Percentiles rank a stretch among this genome's conserved stretches.
Evolutionary conservation across 2,888 invertebrate species (phyloP).

Genomic region (Rhyacophila evoluta): DNA sequence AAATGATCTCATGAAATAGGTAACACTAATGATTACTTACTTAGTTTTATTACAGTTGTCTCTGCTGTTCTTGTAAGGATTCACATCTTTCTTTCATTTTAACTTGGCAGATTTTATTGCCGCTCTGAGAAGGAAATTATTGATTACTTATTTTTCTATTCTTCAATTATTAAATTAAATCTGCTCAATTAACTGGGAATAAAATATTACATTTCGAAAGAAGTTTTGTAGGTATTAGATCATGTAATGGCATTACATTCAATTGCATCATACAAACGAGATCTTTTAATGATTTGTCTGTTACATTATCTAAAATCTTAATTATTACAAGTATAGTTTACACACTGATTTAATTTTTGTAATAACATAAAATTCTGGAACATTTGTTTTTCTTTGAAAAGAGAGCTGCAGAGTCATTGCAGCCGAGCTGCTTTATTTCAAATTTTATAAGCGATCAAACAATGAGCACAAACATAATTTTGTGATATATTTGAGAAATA

Average conservation of each 20-base stretch:
- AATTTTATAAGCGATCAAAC: not conserved
- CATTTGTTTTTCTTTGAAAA: too few species aligned
- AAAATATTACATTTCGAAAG: not conserved
- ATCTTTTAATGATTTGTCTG: too few species aligned
- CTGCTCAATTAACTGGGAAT: not conserved
- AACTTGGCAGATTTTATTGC: not conserved
- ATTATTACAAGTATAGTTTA: too few species aligned
- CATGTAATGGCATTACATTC: not conserved
- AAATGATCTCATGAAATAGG: constrained; percentile 53
- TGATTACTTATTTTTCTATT: not conserved
- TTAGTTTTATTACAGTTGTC: constrained; percentile 1
- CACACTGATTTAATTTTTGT: too few species aligned
- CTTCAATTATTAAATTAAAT: too few species aligned
- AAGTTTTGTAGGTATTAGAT: not conserved
- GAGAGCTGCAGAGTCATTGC: too few species aligned
- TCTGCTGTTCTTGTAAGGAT: not conserved
- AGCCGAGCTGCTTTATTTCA: not conserved
- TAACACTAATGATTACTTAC: constrained; percentile 21
- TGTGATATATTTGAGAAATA: constrained; percentile 6
- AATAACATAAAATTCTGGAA: too few species aligned
- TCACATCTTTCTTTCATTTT: not conserved
- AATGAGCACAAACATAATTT: not conserved
- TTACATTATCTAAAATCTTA: too few species aligned
- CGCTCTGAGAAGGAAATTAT: not conserved
- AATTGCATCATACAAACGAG: not conserved